A percentile compares a stretch with the other conserved stretches of the same genome.
Conservation (phyloP, 1,140 invertebrate species). For the Dendrolimus kikuchii region DNA sequence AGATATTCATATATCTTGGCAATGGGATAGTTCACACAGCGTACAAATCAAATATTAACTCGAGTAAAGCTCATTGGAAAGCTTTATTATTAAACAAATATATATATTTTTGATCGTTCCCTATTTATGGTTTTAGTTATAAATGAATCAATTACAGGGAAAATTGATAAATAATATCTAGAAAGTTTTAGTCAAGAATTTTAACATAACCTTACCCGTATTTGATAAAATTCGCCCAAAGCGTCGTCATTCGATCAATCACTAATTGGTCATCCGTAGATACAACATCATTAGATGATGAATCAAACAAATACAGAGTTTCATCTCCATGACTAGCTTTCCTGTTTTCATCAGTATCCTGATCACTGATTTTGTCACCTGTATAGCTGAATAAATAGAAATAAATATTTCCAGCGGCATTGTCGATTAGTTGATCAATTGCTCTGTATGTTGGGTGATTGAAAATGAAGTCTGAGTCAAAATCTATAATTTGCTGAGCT, state of each 20-base stretch:
- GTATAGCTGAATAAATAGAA: conserved; percentile 31
- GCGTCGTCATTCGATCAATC: conserved; percentile 31
- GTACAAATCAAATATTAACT: too few species aligned
- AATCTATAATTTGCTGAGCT: conserved; percentile 18
- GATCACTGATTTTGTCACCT: conserved; percentile 21
- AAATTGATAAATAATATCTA: too few species aligned
- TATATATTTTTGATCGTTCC: too few species aligned
- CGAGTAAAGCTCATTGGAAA: too few species aligned
- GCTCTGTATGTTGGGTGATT: conserved; percentile 27
- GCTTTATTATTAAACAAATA: too few species aligned
- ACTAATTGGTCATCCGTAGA: conserved; percentile 22
- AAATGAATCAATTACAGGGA: too few species aligned
- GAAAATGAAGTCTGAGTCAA: conserved; percentile 27
- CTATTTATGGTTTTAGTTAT: too few species aligned
- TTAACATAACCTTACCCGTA: conserved; percentile 24
- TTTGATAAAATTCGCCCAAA: conserved; percentile 44
- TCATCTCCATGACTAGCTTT: conserved; percentile 27
- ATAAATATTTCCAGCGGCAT: conserved; percentile 23
- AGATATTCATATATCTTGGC: too few species aligned
- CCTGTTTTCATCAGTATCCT: conserved; percentile 12
- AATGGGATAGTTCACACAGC: too few species aligned
- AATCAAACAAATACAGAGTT: conserved; percentile 27
- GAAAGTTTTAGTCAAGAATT: too few species aligned
- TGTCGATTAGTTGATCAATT: conserved; percentile 23
- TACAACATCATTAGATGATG: conserved; percentile 5